phyloP scores from a whole-genome alignment of 2,797 vertebrate genomes.

The Sebastiscus albofasciatus region DNA sequence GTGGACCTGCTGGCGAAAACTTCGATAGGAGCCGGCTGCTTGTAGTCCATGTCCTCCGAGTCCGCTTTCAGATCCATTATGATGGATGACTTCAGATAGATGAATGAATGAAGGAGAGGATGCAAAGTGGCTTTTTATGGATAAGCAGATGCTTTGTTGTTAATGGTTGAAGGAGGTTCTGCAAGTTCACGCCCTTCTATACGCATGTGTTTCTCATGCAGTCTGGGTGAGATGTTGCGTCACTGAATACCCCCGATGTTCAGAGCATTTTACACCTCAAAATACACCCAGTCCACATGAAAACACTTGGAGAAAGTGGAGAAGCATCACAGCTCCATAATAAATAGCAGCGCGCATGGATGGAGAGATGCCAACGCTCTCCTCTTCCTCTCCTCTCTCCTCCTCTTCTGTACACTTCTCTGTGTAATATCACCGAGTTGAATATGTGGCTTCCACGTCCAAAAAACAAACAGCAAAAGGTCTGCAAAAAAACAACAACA shows the following conservation, averaged over 20 bases:
- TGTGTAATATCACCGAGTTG: conserved; percentile 52
- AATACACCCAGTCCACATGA: background rate
- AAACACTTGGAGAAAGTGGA: conserved; percentile 19
- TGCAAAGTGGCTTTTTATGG: conserved; percentile 8
- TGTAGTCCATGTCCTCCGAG: conserved; percentile 91
- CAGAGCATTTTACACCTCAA: conserved; percentile 15
- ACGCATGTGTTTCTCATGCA: conserved; percentile 68
- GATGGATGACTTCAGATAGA: conserved; percentile 13
- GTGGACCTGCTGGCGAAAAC: conserved; percentile 98
- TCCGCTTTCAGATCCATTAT: conserved; percentile 94
- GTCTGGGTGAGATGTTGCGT: conserved; percentile 66
- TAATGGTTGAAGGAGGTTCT: conserved; percentile 46
- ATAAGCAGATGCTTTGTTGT: conserved; percentile 33
- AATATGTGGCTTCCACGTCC: conserved; percentile 10
- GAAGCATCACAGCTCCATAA: conserved; percentile 54
- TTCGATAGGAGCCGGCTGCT: conserved; percentile 91
- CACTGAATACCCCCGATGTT: conserved; percentile 46
- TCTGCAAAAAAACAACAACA: background rate
- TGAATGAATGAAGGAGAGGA: background rate
- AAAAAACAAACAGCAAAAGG: background rate
- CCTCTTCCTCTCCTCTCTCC: conserved; percentile 44
- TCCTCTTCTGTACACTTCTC: conserved; percentile 49
- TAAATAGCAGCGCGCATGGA: conserved; percentile 68
- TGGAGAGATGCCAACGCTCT: conserved; percentile 55
- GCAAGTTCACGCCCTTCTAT: conserved; percentile 79